Base-by-base conservation (phyloP, 2,113 vertebrate genomes). In the Salvelinus alpinus region DNA sequence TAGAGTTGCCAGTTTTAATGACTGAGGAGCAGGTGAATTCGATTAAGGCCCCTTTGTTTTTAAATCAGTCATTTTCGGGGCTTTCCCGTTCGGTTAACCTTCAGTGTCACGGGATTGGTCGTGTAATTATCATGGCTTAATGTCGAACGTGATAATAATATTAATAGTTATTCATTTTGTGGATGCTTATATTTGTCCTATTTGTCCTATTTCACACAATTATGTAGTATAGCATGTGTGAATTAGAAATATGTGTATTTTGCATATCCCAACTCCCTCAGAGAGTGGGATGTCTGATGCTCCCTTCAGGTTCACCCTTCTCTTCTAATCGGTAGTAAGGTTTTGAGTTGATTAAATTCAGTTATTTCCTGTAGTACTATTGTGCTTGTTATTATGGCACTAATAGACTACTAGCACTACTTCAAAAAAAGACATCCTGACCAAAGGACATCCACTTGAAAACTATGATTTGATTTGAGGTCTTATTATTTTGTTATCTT, bases 1-100 rank as follows among this genome's bases (percentile, higher is more conserved):
- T 95, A 95, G 94, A 95, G 94, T 93, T 94, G 94, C 94, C 94
- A 94, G 90, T 90, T 88, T 87, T 93, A 94, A 93, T 94, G 94
- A 94, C 92, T 95, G 93, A 94, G 93, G 93, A 93, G 92, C 90
- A 86, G 93, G 93, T 94, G 93, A 94, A 95, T 94, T 95, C 93
- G 91, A 95, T 95, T 95, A 95, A 89, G 93, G 90, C 87, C 90
- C 90, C 94, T 94, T 76, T 94, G 93, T 94, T 95, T 95, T 95
- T 94, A 93, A 94, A 94, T 94, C 94, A 94, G 92, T 93, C 94
- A 94, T 94, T 94, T 94, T 93, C 92, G 87, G 88, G 71, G 48
- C 92, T 54, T 90, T 92, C 92, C 94, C 94, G 92, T 90, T 92
- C 88, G 90, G 90, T 92, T 93, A 91, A 91, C 90, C 91, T 93